Conservation (phyloP, 1,140 invertebrate genomes). For the Cydia amplana region DNA sequence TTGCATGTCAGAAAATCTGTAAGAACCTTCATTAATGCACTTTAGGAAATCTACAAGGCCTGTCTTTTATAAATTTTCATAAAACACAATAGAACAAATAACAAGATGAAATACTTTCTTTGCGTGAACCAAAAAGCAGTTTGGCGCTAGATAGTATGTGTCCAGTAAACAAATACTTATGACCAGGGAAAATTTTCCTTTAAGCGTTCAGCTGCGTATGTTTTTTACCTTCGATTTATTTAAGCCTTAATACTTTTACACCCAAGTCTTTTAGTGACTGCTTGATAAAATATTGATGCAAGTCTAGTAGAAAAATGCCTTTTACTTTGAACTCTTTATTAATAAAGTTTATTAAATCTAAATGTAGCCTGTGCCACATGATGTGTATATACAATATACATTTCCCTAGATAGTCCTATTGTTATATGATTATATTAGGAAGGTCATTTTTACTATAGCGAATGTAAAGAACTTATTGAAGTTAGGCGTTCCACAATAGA, state of each 20-base stretch:
- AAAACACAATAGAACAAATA: background rate
- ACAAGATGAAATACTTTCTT: background rate
- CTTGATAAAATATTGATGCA: background rate
- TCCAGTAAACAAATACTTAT: too few species aligned
- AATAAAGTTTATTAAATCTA: slow-evolving; percentile 37
- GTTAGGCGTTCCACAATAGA: slow-evolving; percentile 70
- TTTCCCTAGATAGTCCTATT: slow-evolving; percentile 72
- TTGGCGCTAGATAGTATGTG: too few species aligned
- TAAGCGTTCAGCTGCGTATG: too few species aligned
- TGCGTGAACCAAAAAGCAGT: background rate
- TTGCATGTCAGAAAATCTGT: slow-evolving; percentile 1
- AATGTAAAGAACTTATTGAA: slow-evolving; percentile 65
- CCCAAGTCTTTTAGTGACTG: background rate
- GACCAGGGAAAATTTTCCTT: too few species aligned
- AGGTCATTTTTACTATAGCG: slow-evolving; percentile 71
- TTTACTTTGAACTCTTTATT: slow-evolving; percentile 6
- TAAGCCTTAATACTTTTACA: background rate
- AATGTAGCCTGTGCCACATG: slow-evolving; percentile 73
- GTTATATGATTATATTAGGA: slow-evolving; percentile 72
- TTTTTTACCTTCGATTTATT: background rate
- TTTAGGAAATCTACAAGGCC: background rate
- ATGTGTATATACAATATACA: slow-evolving; percentile 74
- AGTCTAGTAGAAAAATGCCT: background rate
- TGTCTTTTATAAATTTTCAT: background rate
- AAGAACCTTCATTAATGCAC: background rate